These are phyloP conservation scores for Artibeus jamaicensis DNA, from an alignment of 2,797 vertebrate genomes.

Conservation along the genomic window DNA sequence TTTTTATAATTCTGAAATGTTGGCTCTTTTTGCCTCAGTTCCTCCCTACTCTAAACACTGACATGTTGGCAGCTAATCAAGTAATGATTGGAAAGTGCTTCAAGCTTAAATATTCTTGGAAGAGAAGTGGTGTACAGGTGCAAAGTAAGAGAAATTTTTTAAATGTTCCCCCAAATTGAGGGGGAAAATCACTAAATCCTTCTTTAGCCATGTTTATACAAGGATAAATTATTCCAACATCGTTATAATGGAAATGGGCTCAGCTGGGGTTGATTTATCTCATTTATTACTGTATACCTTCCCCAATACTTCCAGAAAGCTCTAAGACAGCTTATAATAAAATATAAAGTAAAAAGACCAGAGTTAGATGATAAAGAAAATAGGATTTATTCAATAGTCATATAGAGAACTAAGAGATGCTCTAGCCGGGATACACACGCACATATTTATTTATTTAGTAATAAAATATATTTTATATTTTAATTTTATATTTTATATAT, in stretches of 20 bases:
- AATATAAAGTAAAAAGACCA: slow-evolving; percentile 26
- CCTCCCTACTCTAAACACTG: slow-evolving; percentile 65
- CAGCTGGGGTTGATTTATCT: background rate
- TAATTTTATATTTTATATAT: too few species aligned
- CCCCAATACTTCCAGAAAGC: background rate
- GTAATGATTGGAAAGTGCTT: slow-evolving; percentile 73
- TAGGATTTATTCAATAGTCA: background rate
- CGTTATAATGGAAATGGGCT: background rate
- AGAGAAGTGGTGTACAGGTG: slow-evolving; percentile 73
- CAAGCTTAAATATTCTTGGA: slow-evolving; percentile 77
- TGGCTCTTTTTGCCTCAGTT: slow-evolving; percentile 68
- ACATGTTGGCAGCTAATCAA: slow-evolving; percentile 69
- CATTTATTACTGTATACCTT: slow-evolving; percentile 1
- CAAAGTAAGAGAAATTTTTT: slow-evolving; percentile 64
- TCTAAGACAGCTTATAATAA: background rate
- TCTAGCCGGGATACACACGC: background rate
- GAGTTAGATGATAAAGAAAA: background rate
- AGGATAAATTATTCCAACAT: background rate
- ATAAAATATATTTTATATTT: too few species aligned
- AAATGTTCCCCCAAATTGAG: slow-evolving; percentile 68
- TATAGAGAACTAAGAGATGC: background rate
- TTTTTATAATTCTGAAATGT: slow-evolving; percentile 71
- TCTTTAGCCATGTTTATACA: slow-evolving; percentile 35
- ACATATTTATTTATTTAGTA: too few species aligned
- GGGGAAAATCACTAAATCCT: slow-evolving; percentile 31